Evolutionary conservation across 2,888 invertebrate species (phyloP), one percentile per base, ranked within the genome.

Genomic region (Conomelus anceps): DNA sequence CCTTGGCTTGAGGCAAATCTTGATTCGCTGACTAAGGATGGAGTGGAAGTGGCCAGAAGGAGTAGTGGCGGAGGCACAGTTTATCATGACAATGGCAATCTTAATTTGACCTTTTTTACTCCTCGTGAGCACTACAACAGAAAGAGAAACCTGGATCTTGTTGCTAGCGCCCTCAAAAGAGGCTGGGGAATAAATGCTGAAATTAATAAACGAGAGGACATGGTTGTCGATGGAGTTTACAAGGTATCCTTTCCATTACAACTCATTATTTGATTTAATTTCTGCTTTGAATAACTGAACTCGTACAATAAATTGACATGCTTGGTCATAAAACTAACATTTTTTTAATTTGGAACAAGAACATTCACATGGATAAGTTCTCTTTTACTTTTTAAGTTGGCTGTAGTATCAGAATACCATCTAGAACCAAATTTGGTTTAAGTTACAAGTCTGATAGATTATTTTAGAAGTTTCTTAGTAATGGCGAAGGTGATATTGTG

Each of bases 51-150:
- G 90, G 99, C 97, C 0, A 95, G 99, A 90, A 95, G 99, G 85
- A 98, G 98, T 92, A 99, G 99, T 93, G 99, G 99, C 26, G 97
- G 99, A 90, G 99, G 99, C 24, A 97, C 99, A 3, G 99, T 99
- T 23, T 99, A 98, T 93, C 99, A 99, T 93, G 99, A 99, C 93
- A 94, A 95, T 91, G 99, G 98, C 89, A 99, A 98, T 94, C 94
- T 99, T 0, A 99, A 99, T 94, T 95, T 98, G 91, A 97, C 98
- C 0, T 98, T 99, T 93, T 97, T 99, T 92, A 97, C 98, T 17
- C 95, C 97, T 1, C 95, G 96, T 91, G 96, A 96, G 91, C 94
- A 96, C 89, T 99, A 99, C 93, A 96, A 98, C 93, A 95, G 99
- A 89, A 96, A 96, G 92, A 96, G 96, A 92, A 99, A 99, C 94